Evolutionary conservation across 2,888 invertebrate species (phyloP), one percentile per base, ranked within the genome.

Genomic region (Meghimatium bilineatum): DNA sequence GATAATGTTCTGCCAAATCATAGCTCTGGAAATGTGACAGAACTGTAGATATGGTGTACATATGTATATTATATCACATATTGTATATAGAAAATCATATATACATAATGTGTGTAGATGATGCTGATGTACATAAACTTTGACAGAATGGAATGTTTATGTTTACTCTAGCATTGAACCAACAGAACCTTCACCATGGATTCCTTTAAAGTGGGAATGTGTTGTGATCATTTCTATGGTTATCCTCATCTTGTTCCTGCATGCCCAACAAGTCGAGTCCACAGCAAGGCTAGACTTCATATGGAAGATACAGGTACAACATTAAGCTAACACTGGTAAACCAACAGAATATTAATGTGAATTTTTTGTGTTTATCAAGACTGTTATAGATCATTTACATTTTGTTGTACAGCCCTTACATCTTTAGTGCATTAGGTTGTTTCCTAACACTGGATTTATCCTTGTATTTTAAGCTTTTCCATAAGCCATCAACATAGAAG

Each of bases 201-300:
- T 91, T 44, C 86, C 86, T 0, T 86, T 91, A 82, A 90, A 91
- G 83, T 91, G 89, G 89, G 91, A 92, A 89, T 90, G 90, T 0
- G 86, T 92, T 29, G 87, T 89, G 26, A 86, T 93, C 8, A 95
- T 96, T 29, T 93, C 96, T 29, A 96, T 96, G 81, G 96, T 97
- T 90, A 95, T 96, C 89, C 94, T 97, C 69, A 96, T 97, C 3
- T 95, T 99, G 88, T 95, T 97, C 89, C 96, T 98, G 85, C 98
- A 99, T 94, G 97, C 97, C 0, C 97, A 97, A 91, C 98, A 98
- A 94, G 97, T 97, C 0, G 99, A 99, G 94, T 97, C 97, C 89
- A 98, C 98, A 0, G 97, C 98, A 91, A 95, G 98, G 84, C 95
- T 99, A 85, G 99, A 99, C 94, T 98, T 98, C 93, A 96, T 99